These are phyloP conservation scores for Zaprionus africanus DNA, from an alignment of 1,140 invertebrate species.

Conservation along the genomic window DNA sequence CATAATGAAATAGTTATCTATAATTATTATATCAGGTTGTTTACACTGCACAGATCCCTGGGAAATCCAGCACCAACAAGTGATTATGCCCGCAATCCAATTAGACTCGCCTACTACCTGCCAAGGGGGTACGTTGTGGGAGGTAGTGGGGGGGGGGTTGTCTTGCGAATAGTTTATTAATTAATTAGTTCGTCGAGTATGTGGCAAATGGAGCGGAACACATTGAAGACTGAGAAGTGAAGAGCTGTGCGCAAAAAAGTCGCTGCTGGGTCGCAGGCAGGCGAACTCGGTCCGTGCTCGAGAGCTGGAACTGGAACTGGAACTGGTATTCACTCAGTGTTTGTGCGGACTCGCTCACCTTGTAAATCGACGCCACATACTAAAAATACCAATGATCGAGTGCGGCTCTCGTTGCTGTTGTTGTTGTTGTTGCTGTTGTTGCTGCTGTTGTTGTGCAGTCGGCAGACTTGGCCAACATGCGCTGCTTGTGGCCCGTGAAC, in stretches of 20 bases:
- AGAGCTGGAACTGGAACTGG: slow-evolving; percentile 39
- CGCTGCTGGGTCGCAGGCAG: slow-evolving; percentile 1
- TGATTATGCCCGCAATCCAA: not conserved
- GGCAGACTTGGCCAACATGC: slow-evolving; percentile 53
- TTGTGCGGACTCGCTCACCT: slow-evolving; percentile 44
- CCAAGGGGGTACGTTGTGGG: not conserved
- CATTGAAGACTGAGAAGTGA: slow-evolving; percentile 13
- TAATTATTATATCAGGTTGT: not conserved
- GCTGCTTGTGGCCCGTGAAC: slow-evolving; percentile 31
- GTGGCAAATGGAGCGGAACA: slow-evolving; percentile 40
- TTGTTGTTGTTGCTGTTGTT: slow-evolving; percentile 9
- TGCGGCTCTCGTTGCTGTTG: slow-evolving; percentile 17
- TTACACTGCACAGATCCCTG: not conserved
- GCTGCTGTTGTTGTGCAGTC: slow-evolving; percentile 43
- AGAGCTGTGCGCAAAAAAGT: slow-evolving; percentile 5
- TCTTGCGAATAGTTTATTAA: slow-evolving; percentile 28
- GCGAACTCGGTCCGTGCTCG: slow-evolving; percentile 1
- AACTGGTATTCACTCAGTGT: slow-evolving; percentile 49
- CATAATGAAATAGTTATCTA: slow-evolving; percentile 2
- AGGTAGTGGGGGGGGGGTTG: not conserved
- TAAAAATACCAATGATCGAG: slow-evolving; percentile 52
- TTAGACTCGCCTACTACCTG: not conserved
- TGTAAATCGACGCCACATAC: slow-evolving; percentile 56
- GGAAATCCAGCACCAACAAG: not conserved
- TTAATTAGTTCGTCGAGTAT: slow-evolving; percentile 16